Percentiles rank a stretch among this genome's conserved stretches.
Evolutionary conservation across 2,113 vertebrate species (phyloP).

Genomic region (Malurus melanocephalus): DNA sequence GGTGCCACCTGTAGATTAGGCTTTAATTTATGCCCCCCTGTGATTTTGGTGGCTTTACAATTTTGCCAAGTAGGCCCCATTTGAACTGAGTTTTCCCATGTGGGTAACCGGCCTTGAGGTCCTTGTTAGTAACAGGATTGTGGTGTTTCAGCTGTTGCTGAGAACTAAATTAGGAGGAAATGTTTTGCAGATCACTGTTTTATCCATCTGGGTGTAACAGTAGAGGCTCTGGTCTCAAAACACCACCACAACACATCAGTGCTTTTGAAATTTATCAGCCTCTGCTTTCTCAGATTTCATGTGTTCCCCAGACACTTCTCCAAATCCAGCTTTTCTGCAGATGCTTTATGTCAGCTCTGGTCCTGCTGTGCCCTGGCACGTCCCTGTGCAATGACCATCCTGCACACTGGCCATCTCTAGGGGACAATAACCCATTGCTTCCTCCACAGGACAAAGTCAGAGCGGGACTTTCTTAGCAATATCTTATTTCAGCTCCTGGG

Average conservation of each 20-base stretch:
- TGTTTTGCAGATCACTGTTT: neutral
- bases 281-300: neutral
- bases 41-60: neutral
- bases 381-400: neutral
- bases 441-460: neutral
- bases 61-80: neutral
- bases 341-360: neutral
- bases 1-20: neutral
- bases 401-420: neutral
- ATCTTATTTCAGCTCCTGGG: neutral
- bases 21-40: neutral
- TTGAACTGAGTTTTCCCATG: neutral
- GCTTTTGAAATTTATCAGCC: neutral
- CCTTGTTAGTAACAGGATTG: neutral
- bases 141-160: neutral
- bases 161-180: neutral
- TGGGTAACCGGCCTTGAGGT: neutral
- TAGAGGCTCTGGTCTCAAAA: neutral
- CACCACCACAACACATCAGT: neutral
- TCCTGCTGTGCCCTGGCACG: neutral
- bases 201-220: neutral
- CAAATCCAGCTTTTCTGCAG: fast-evolving
- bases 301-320: neutral
- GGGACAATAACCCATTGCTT: neutral
- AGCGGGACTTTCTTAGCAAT: neutral